Conservation (phyloP, 2,797 vertebrate genomes). For the Megalops cyprinoides region DNA sequence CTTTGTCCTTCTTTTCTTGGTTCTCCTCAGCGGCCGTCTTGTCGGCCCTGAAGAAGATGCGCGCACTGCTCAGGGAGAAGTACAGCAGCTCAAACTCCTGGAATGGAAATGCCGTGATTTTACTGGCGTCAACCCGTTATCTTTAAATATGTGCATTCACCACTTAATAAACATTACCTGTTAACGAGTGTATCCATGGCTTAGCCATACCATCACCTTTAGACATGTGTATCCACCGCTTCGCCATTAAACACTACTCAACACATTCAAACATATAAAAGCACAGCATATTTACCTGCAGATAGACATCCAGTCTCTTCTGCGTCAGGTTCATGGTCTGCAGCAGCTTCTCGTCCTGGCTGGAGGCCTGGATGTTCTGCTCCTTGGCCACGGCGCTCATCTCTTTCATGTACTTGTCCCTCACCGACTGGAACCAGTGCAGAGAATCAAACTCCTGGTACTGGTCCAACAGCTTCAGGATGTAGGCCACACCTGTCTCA, state of each 20-base stretch:
- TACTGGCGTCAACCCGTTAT: too few relatives aligned
- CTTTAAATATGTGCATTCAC: too few relatives aligned
- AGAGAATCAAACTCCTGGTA: constrained; percentile 98
- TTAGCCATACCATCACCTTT: too few relatives aligned
- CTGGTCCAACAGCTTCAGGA: constrained; percentile 96
- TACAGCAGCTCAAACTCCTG: constrained; percentile 98
- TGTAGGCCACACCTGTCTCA: constrained; percentile 91
- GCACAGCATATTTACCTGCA: constrained; percentile 86
- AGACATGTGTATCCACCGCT: too few relatives aligned
- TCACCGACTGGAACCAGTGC: constrained; percentile 98
- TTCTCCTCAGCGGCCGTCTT: constrained; percentile 97
- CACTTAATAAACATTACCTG: too few relatives aligned
- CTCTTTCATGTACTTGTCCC: constrained; percentile 94
- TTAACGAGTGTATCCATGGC: too few relatives aligned
- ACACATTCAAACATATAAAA: too few relatives aligned
- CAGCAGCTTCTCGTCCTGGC: constrained; percentile 93
- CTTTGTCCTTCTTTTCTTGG: constrained; percentile 93
- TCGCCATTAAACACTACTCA: too few relatives aligned
- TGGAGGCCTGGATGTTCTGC: constrained; percentile 86
- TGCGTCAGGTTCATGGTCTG: constrained; percentile 99
- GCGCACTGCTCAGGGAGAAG: constrained; percentile 96
- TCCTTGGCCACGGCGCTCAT: constrained; percentile 92
- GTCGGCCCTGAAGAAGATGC: constrained; percentile 98
- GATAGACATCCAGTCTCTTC: constrained; percentile 91
- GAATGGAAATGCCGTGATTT: constrained; percentile 29